Evolutionary conservation across 2,113 vertebrate genomes (phyloP).

Genomic region (Chloroceryle aenea): DNA sequence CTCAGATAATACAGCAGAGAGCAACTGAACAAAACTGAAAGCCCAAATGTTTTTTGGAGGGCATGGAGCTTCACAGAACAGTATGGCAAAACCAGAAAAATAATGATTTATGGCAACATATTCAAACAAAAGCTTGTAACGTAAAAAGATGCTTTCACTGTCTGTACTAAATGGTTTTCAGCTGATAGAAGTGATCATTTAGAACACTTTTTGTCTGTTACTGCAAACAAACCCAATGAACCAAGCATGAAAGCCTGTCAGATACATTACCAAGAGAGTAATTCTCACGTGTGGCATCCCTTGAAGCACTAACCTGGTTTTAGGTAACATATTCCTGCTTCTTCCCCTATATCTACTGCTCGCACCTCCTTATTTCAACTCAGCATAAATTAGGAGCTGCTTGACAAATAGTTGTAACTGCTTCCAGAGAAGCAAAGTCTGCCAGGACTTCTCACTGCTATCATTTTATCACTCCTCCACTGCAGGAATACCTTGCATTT

Average conservation of each 20-base stretch:
- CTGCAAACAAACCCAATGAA: background rate
- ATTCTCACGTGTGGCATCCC: rapidly evolving
- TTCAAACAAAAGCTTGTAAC: background rate
- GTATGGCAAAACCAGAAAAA: background rate
- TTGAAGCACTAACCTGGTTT: background rate
- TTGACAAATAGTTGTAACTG: background rate
- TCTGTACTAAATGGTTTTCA: background rate
- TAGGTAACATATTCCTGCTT: background rate
- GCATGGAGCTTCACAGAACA: background rate
- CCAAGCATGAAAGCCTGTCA: background rate
- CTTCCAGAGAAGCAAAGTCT: slow-evolving; percentile 15
- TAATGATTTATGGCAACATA: background rate
- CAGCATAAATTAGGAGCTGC: background rate
- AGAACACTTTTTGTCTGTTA: background rate
- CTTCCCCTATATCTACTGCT: background rate
- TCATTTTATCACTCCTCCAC: slow-evolving; percentile 24
- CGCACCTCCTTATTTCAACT: background rate
- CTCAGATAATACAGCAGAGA: background rate
- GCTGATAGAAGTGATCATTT: background rate
- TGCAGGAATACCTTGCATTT: background rate
- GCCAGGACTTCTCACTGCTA: background rate
- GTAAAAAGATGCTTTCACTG: background rate
- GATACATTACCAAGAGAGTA: background rate
- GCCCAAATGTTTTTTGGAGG: background rate
- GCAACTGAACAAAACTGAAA: background rate